These are phyloP conservation scores for Himalopsyche tibetana DNA, from an alignment of 2,888 invertebrate genomes.

Conservation along the genomic window DNA sequence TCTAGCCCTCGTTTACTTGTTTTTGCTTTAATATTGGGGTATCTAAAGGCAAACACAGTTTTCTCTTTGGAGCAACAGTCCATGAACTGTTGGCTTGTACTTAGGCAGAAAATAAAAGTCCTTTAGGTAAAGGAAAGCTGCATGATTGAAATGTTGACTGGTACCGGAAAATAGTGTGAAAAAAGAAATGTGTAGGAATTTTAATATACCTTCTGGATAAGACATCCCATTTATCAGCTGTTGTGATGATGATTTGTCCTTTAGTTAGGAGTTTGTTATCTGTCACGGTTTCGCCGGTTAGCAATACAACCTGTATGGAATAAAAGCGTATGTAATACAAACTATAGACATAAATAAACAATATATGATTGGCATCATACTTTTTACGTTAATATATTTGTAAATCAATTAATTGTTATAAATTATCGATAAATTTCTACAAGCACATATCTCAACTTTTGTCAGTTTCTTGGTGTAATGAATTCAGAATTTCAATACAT, in stretches of 20 bases:
- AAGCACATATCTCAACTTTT: too few relatives aligned
- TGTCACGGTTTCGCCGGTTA: slow-evolving; percentile 98
- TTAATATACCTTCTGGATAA: slow-evolving; percentile 83
- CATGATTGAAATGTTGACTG: background rate
- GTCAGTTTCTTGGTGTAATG: too few relatives aligned
- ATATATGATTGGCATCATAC: too few relatives aligned
- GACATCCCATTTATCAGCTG: slow-evolving; percentile 99
- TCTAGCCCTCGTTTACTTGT: too few relatives aligned
- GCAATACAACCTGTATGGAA: slow-evolving; percentile 82
- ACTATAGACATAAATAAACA: background rate
- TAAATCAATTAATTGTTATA: too few relatives aligned
- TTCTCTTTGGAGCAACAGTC: too few relatives aligned
- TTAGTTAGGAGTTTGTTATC: slow-evolving; percentile 95
- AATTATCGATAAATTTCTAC: too few relatives aligned
- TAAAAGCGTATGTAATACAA: background rate
- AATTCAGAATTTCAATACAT: too few relatives aligned
- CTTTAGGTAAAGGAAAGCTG: background rate
- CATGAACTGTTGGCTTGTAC: background rate
- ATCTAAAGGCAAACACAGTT: too few relatives aligned
- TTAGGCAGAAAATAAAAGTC: background rate
- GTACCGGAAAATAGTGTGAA: too few relatives aligned
- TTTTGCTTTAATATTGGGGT: too few relatives aligned
- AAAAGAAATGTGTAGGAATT: background rate
- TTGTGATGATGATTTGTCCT: slow-evolving; percentile 97
- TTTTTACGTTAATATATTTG: too few relatives aligned